Conservation (phyloP, 2,113 vertebrate species). For the Struthio camelus region DNA sequence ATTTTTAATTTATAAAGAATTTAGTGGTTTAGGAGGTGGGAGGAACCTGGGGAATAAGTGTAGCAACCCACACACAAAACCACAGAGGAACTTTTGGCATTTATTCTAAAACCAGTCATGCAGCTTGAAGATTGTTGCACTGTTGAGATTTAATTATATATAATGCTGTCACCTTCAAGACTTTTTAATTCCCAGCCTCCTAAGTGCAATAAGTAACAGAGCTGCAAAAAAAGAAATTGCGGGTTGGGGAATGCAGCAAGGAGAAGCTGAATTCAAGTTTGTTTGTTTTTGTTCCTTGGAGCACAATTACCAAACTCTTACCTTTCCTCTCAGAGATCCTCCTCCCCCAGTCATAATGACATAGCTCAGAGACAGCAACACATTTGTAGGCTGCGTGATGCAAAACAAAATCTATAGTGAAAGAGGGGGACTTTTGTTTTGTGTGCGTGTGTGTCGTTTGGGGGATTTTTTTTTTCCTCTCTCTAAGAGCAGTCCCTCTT, state of each 20-base stretch:
- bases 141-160: conserved; percentile 46
- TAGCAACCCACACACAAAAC: conserved; percentile 69
- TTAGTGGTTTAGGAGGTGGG: conserved; percentile 59
- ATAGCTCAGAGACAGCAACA: background rate
- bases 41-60: conserved; percentile 67
- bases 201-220: background rate
- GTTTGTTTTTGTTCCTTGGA: conserved; percentile 31
- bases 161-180: conserved; percentile 34
- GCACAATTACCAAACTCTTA: background rate
- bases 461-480: background rate
- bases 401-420: conserved; percentile 8
- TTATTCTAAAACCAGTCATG: conserved; percentile 49
- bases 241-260: background rate
- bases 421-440: conserved; percentile 24
- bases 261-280: background rate
- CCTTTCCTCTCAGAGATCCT: background rate
- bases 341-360: background rate
- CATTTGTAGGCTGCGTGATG: background rate
- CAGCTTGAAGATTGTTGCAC: conserved; percentile 31
- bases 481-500: conserved; percentile 54
- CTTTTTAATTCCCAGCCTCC: conserved; percentile 16
- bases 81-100: conserved; percentile 53
- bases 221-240: background rate
- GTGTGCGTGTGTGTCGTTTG: background rate
- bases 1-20: conserved; percentile 67